These are phyloP conservation scores for Chelonus insularis DNA, from an alignment of 1,140 invertebrate genomes.

Conservation along the genomic window DNA sequence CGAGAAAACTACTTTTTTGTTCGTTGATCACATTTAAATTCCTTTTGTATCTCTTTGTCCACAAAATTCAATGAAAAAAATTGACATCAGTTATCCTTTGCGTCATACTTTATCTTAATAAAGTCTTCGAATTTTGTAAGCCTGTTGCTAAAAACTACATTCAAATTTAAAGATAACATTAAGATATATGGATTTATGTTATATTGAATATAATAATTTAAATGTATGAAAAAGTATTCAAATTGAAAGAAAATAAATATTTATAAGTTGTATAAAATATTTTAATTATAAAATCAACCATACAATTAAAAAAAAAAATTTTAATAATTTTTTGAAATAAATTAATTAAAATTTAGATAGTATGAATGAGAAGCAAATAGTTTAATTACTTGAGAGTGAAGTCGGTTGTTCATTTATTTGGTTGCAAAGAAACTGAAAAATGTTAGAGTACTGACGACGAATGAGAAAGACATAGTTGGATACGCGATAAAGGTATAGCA, in stretches of 20 bases:
- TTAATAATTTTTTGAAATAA: too few species aligned
- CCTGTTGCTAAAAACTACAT: not conserved
- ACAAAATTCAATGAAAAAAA: not conserved
- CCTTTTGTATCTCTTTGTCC: not conserved
- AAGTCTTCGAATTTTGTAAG: not conserved
- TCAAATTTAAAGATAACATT: not conserved
- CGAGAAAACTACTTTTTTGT: slow-evolving; percentile 39
- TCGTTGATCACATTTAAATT: slow-evolving; percentile 28
- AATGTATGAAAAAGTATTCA: too few species aligned
- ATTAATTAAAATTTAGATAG: slow-evolving; percentile 48
- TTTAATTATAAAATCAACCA: too few species aligned
- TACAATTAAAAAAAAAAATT: too few species aligned
- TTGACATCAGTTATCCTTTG: not conserved
- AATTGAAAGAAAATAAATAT: too few species aligned
- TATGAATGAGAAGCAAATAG: slow-evolving; percentile 37
- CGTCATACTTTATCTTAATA: not conserved
- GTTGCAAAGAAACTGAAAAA: slow-evolving; percentile 28
- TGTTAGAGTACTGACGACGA: not conserved
- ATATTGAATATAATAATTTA: too few species aligned
- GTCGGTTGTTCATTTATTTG: slow-evolving; percentile 27
- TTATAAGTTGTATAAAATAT: too few species aligned
- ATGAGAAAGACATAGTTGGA: not conserved
- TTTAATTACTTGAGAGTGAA: slow-evolving; percentile 40
- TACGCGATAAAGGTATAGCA: not conserved
- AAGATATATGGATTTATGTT: too few species aligned